Conservation (phyloP, 2,797 vertebrate genomes). For the Ctenochaetus hawaiiensis region DNA sequence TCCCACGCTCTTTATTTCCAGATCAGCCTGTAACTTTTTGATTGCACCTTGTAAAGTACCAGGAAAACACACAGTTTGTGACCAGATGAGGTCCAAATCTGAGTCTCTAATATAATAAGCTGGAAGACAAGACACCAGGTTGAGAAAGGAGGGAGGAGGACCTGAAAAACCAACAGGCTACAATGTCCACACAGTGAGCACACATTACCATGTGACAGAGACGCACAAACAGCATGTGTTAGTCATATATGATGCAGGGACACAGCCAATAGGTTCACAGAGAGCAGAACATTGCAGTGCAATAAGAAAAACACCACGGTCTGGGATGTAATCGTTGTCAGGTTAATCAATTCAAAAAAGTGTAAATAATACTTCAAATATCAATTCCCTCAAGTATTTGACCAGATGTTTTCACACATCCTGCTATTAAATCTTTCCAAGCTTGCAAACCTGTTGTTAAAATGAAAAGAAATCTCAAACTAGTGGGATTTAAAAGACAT, state of each 20-base stretch:
- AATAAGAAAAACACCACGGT: conserved; percentile 5
- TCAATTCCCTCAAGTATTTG: neutral
- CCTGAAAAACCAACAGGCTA: conserved; percentile 36
- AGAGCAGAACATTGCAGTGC: conserved; percentile 7
- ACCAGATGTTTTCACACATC: neutral
- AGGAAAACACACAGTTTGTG: too few species aligned
- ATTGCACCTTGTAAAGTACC: too few species aligned
- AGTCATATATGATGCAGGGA: conserved; percentile 45
- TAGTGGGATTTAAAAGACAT: neutral
- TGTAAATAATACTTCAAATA: too few species aligned
- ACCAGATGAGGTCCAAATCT: neutral
- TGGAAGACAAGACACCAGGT: neutral
- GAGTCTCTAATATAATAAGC: neutral
- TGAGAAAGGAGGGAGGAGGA: conserved; percentile 32
- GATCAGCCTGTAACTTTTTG: too few species aligned
- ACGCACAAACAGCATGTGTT: conserved; percentile 26
- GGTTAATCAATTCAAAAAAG: neutral
- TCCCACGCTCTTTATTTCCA: too few species aligned
- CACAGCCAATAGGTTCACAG: conserved; percentile 27
- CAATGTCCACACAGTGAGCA: conserved; percentile 7
- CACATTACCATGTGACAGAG: conserved; percentile 28
- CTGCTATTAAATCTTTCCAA: neutral
- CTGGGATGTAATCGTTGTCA: conserved; percentile 49
- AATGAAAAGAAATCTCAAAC: neutral
- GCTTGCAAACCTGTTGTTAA: neutral